Base-by-base conservation (phyloP, 2,797 vertebrate species). In the Nasua narica region DNA sequence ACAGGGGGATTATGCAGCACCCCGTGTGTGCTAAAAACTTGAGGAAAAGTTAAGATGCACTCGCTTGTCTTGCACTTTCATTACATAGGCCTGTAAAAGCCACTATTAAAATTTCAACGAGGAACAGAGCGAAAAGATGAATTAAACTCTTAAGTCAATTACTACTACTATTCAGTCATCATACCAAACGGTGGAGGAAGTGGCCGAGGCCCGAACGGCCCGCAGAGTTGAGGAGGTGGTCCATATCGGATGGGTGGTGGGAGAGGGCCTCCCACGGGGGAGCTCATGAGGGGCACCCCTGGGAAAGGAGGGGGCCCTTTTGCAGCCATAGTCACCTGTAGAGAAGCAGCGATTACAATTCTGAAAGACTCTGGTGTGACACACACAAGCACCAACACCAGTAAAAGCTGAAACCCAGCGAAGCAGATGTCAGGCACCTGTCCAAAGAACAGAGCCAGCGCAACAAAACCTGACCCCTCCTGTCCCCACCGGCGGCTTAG, bases 291-390 rank as follows among this genome's bases (percentile, higher is more conserved):
- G 0, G 99, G 99, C 16, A 99, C 98, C 3, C 98, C 99, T 2
- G 99, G 97, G 97, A 99, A 99, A 48, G 99, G 99, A 87, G 99
- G 99, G 0, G 99, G 99, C 23, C 98, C 99, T 99, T 99, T 99
- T 78, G 98, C 93, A 96, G 97, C 97, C 86, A 98, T 76, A 0
- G 95, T 98, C 81, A 98, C 98, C 99, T 98, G 79, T 67, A 48
- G 43, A 84, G 90, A 72, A 98, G n/a, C 94, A 92, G 12, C 0
- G 95, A 27, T 50, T 83, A 25, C 82, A 81, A 5, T 90, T 83
- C 86, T 81, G 90, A 78, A 40, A 83, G n/a, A 78, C 40, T 0
- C 37, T 0, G 0, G 11, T 58, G 90, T 21, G 40, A 78, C 60
- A 87, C 11, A 58, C 23, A 56, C 54, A 48, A 37, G 46, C 0